These are phyloP conservation scores for Andrena minutula DNA, from an alignment of 2,888 invertebrate species.

Conservation along the genomic window DNA sequence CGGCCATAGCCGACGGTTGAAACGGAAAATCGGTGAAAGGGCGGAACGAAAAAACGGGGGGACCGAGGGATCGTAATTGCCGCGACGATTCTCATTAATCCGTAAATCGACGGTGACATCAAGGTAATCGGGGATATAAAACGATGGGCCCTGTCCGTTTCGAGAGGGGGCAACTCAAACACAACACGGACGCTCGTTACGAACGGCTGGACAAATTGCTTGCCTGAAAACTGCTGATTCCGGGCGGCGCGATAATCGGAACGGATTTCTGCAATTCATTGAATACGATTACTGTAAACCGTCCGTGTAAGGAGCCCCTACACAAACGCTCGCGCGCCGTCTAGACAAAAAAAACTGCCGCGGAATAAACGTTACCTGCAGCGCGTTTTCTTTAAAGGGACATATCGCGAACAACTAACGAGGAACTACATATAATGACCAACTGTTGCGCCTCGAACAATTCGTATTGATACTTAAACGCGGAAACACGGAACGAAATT, in stretches of 20 bases:
- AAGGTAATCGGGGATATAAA: background rate
- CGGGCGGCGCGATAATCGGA: too few species aligned
- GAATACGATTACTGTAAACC: too few species aligned
- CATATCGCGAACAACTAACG: background rate
- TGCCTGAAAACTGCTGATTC: too few species aligned
- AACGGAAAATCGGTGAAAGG: constrained; percentile 15
- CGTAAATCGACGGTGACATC: constrained; percentile 10
- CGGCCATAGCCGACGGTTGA: background rate
- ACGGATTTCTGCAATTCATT: too few species aligned
- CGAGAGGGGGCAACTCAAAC: background rate
- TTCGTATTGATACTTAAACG: background rate
- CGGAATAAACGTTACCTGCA: background rate
- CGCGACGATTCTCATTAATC: constrained; percentile 6
- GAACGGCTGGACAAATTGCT: too few species aligned
- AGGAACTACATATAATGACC: background rate
- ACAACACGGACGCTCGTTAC: too few species aligned
- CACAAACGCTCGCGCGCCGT: too few species aligned
- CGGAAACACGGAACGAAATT: constrained; percentile 10
- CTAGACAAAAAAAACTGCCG: too few species aligned
- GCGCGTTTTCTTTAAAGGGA: background rate
- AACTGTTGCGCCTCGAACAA: constrained; percentile 4
- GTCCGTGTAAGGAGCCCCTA: too few species aligned
- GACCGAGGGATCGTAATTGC: background rate
- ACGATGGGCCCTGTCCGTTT: background rate
- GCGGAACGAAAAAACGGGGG: background rate